Base-by-base conservation (phyloP, 2,888 invertebrate species). In the Xanthorhoe designata region DNA sequence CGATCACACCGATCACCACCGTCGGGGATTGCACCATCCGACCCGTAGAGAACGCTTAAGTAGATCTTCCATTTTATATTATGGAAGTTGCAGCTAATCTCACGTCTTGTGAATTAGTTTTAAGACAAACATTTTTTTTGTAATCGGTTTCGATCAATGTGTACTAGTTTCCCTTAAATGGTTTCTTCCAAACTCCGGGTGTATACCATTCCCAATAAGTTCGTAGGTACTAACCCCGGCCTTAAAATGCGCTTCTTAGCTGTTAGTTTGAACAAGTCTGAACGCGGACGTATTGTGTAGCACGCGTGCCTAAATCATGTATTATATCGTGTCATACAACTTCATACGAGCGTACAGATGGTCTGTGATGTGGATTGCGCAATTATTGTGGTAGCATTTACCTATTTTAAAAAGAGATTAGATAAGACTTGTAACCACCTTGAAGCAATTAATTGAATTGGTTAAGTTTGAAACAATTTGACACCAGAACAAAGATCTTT, bases 11-110 rank as follows among this genome's bases (percentile, higher is more conserved):
- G 1, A 92, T 94, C 67, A 89, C 91, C 1, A 92, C 91, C 0
- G 91, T 94, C 0, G 94, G 94, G 2, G 94, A 94, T 72, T 94
- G 94, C 75, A 94, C 94, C 62, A 92, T 94, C 73, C 79, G 94
- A 64, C 92, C 94, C 0, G 88, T 94, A 0, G 91, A 92, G 70
- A 90, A 90, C 75, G 83, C 91, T 82, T 90, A 92, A 85, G 47
- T 47, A 47, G 47, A 47, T 47, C 47, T 47, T 47, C 47, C 47
- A 47, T 13, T 47, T 47, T 47, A 6, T 17, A 15, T 5, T 38
- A 8, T 38, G 42, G 62, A 47, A 57, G 52, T 66, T 52, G 55
- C 42, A 42, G 47, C 47, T 47, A 15, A 62, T 42, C 13, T 13
- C 17, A 64, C 55, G 9, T 10, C 35, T 8, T 8, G 19, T 51